Evolutionary conservation across 2,797 vertebrate species (phyloP).

Genomic region (Sebastes steindachneri): DNA sequence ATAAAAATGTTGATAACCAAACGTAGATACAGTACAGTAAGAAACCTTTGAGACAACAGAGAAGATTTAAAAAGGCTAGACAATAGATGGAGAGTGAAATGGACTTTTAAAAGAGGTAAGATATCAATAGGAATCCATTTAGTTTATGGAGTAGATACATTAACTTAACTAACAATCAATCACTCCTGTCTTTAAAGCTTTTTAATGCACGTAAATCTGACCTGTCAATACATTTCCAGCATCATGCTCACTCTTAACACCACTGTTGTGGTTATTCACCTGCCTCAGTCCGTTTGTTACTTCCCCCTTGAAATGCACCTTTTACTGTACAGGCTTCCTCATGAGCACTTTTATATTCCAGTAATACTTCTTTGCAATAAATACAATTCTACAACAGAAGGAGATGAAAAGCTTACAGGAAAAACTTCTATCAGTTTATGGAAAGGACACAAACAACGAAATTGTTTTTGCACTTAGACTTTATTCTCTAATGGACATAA

Average conservation of each 20-base stretch:
- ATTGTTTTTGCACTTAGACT: background rate
- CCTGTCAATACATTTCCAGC: slow-evolving; percentile 48
- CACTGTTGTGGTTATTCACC: slow-evolving; percentile 26
- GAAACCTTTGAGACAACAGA: slow-evolving; percentile 12
- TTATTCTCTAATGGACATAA: background rate
- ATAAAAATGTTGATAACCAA: background rate
- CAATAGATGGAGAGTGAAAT: slow-evolving; percentile 45
- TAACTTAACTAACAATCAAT: slow-evolving; percentile 59
- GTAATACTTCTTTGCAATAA: slow-evolving; percentile 17
- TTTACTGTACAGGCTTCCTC: background rate
- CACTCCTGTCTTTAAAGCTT: slow-evolving; percentile 46
- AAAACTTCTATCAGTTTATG: background rate
- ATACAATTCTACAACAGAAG: background rate
- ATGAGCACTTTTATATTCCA: background rate
- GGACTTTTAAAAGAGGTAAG: slow-evolving; percentile 46
- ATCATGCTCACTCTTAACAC: slow-evolving; percentile 21
- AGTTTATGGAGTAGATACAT: slow-evolving; percentile 59
- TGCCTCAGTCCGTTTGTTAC: slow-evolving; percentile 6
- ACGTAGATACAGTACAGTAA: background rate
- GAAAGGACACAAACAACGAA: background rate
- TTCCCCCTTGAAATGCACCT: slow-evolving; percentile 14
- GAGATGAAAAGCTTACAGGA: background rate
- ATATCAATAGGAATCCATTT: slow-evolving; percentile 66
- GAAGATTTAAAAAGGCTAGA: slow-evolving; percentile 25
- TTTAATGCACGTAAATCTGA: slow-evolving; percentile 41